Conservation (phyloP, 2,888 invertebrate genomes). For the Lasioglossum morio region DNA sequence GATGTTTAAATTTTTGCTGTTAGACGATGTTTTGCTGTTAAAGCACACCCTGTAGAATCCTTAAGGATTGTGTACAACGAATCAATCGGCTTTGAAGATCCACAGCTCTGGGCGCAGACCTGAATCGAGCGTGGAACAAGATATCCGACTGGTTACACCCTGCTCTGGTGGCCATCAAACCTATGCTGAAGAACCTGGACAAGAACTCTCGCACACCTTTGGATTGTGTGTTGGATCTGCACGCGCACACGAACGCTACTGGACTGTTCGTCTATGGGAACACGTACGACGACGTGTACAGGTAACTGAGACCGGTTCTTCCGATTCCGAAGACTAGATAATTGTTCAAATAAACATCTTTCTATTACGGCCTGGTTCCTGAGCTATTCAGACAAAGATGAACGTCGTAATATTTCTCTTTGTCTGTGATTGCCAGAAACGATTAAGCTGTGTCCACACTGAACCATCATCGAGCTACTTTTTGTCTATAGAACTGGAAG, state of each 20-base stretch:
- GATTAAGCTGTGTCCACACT: too few relatives aligned
- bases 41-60: not conserved
- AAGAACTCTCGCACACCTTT: constrained; percentile 90
- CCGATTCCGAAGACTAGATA: not conserved
- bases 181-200: constrained; percentile 91
- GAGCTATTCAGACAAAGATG: too few relatives aligned
- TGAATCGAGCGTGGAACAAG: constrained; percentile 96
- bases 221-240: constrained; percentile 97
- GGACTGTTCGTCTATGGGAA: constrained; percentile 98
- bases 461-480: too few relatives aligned
- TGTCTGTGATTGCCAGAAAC: too few relatives aligned
- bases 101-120: constrained; percentile 95
- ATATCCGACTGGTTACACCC: constrained; percentile 97
- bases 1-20: too few relatives aligned
- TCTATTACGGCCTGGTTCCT: too few relatives aligned
- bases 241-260: constrained; percentile 95
- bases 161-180: constrained; percentile 92
- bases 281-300: constrained; percentile 95
- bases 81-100: constrained; percentile 84
- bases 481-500: too few relatives aligned
- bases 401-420: too few relatives aligned
- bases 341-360: not conserved
- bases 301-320: constrained; percentile 85
- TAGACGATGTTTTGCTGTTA: not conserved
- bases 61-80: too few relatives aligned